A percentile compares a stretch with the other conserved stretches of the same genome.
Conservation (phyloP, 2,113 vertebrate species). For the Macquaria australasica region DNA sequence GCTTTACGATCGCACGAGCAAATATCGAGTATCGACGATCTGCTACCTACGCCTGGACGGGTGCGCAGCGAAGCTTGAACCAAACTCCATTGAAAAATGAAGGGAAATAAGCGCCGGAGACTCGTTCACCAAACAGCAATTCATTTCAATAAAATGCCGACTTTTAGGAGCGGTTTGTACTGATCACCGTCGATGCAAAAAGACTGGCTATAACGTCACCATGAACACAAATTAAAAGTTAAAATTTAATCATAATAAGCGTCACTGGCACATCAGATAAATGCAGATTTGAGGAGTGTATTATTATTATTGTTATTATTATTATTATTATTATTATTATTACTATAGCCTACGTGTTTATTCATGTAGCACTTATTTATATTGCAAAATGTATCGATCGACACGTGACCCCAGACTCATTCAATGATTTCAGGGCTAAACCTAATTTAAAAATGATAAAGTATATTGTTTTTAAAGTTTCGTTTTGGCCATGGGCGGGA, state of each 20-base stretch:
- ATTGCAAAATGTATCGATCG: too few species aligned
- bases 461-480: neutral
- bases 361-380: too few species aligned
- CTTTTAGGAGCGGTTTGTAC: neutral
- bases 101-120: neutral
- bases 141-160: neutral
- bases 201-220: neutral
- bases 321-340: too few species aligned
- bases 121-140: neutral
- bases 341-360: too few species aligned
- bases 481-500: neutral
- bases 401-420: too few species aligned
- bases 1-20: too few species aligned
- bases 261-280: too few species aligned
- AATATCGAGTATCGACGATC: constrained; percentile 25
- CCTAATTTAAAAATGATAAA: too few species aligned
- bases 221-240: neutral
- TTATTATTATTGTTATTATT: too few species aligned
- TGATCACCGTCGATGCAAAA: neutral
- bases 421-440: too few species aligned
- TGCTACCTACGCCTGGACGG: neutral
- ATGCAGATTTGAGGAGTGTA: too few species aligned
- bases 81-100: neutral
- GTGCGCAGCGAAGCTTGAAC: neutral
- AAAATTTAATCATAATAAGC: neutral